Conservation (phyloP, 2,888 invertebrate genomes). For the Buathra laborator region DNA sequence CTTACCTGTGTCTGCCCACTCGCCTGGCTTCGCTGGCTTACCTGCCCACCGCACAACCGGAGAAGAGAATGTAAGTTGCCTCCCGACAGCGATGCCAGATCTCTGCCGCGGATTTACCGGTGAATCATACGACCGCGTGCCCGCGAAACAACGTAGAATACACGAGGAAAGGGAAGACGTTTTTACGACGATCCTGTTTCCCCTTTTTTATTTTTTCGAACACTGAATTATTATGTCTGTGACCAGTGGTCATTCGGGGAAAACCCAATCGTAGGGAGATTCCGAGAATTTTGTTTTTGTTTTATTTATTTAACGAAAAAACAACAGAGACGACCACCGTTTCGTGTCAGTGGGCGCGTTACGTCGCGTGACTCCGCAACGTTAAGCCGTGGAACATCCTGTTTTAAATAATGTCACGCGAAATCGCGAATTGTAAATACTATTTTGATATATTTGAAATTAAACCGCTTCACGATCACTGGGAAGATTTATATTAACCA, state of each 20-base stretch:
- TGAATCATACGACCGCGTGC: constrained; percentile 64
- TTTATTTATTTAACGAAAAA: too few species aligned
- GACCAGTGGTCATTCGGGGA: background rate
- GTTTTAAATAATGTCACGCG: too few species aligned
- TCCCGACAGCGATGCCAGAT: constrained; percentile 76
- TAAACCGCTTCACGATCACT: too few species aligned
- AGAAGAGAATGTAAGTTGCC: constrained; percentile 75
- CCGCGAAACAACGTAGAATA: background rate
- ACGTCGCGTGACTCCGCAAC: too few species aligned
- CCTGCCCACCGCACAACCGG: constrained; percentile 64
- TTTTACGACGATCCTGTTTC: too few species aligned
- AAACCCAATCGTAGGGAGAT: background rate
- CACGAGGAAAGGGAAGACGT: too few species aligned
- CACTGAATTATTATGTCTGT: background rate
- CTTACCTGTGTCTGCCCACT: constrained; percentile 42
- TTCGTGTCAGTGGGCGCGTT: too few species aligned
- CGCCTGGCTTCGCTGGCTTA: constrained; percentile 26
- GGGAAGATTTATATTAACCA: too few species aligned
- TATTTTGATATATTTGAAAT: too few species aligned
- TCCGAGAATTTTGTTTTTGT: background rate
- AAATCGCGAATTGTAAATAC: too few species aligned
- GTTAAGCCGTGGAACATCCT: too few species aligned
- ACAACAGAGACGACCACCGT: too few species aligned
- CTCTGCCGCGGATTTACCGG: constrained; percentile 68
- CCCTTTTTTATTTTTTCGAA: background rate